Base-by-base conservation (phyloP, 1,140 invertebrate species). In the Hycleus phaleratus region DNA sequence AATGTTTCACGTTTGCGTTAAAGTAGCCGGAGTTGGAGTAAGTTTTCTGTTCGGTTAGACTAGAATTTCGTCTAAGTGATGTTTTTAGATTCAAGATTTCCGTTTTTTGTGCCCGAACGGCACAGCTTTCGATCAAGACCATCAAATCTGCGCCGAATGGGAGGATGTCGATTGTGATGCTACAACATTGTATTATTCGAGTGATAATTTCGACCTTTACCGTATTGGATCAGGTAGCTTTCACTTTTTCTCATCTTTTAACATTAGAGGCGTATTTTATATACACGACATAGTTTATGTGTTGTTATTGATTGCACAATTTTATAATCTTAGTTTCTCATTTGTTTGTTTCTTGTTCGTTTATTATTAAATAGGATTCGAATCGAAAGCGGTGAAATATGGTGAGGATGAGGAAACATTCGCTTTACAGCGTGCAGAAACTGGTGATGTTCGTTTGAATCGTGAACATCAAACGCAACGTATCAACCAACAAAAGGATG, bases 61-160 rank as follows among this genome's bases (percentile, higher is more conserved):
- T 18, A 18, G 18, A 18, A 18, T 18, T 18, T 18, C 18, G 18
- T 18, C 18, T 18, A 18, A 18, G 1, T 18, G 1, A 18, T 18
- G 18, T 2, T 74, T 74, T 53, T 71, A 86, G 84, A 78, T 89
- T 42, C 81, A 86, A 72, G 87, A 90, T 77, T 87, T 83, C 75
- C 82, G 87, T 64, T 95, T 94, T 76, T 80, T 94, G 61, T 95
- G 92, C 72, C 91, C 91, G 3, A 93, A 94, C 66, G 89, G 91
- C 60, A 95, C 92, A 0, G 84, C 91, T 56, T 94, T 95, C 75
- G 91, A 95, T 71, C 91, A 94, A 71, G 91, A 93, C 69, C 88
- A 90, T 52, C 90, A 93, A 73, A 93, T 91, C 24, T 94, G 91
- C 72, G 90, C 90, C 46, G 88, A 91, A 69, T 93, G 90, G 90